Base-by-base conservation (phyloP, 2,888 invertebrate genomes). In the Trilocha varians region DNA sequence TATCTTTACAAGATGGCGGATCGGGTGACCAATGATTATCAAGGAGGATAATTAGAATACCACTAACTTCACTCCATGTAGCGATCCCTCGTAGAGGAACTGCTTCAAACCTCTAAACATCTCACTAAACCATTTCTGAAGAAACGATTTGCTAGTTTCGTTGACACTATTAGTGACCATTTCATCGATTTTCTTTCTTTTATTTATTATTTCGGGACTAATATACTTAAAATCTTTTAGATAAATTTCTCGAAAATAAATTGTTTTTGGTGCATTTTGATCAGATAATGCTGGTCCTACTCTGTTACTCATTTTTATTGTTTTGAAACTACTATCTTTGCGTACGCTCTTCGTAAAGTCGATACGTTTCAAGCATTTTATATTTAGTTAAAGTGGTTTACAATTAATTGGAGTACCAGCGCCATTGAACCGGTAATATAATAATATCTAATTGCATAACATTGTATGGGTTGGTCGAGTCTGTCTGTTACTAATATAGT, bases 61-160 rank as follows among this genome's bases (percentile, higher is more conserved):
- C 16, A 77, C 83, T 77, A 45, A 85, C 86, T 85, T 85, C 13
- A 85, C 78, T 43, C 85, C 85, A 57, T 86, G 85, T 32, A 86
- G 53, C 38, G 80, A 78, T 25, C 86, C 86, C 38, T 75, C 73
- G 48, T 77, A 78, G 49, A 82, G 76, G 51, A 86, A 74, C 57
- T 83, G 78, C 54, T 75, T 78, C 42, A 80, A 47, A 1, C 84
- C 84, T 36, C 58, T 69, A 51, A 76, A 53, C 14, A 83, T 64
- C 59, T 79, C 74, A 3, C 43, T 48, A 0, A 65, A 45, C 83
- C 80, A 84, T 50, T 67, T 53, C 41, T 72, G 63, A 13, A 66
- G 39, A 43, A 70, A 47, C 13, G 63, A 61, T 47, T 43, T 55
- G 6, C 36, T 9, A 34, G 14, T 32, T 32, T 52, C 38, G 34